Evolutionary conservation across 2,888 invertebrate genomes (phyloP).

Genomic region (Machimus rusticus): DNA sequence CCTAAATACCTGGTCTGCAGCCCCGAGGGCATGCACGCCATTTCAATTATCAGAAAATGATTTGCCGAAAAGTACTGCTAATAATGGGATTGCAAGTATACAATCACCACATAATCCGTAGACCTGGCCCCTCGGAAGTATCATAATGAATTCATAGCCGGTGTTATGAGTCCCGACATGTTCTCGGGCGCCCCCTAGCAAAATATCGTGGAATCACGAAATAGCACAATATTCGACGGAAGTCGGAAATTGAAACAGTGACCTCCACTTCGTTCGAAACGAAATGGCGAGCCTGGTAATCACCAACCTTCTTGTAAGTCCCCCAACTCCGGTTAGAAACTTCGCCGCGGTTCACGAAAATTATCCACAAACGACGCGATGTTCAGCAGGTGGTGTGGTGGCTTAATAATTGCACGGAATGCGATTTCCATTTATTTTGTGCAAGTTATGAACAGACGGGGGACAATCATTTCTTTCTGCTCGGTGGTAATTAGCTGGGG

Average conservation of each 20-base stretch:
- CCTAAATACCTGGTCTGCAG: neutral
- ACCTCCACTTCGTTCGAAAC: constrained; percentile 6
- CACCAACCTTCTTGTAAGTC: neutral
- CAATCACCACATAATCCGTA: constrained; percentile 26
- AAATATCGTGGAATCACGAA: constrained; percentile 21
- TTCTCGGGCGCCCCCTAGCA: neutral
- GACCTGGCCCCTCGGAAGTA: constrained; percentile 1
- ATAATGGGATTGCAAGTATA: constrained; percentile 26
- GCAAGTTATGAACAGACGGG: neutral
- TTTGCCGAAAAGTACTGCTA: constrained; percentile 26
- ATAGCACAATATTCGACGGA: constrained; percentile 1
- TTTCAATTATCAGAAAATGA: constrained; percentile 36
- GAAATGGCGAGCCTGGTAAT: neutral
- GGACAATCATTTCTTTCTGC: constrained; percentile 4
- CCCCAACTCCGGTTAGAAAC: neutral
- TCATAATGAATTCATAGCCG: constrained; percentile 31
- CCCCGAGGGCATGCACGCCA: neutral
- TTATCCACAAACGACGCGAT: constrained; percentile 13
- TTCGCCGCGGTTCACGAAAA: neutral
- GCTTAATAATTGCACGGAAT: neutral
- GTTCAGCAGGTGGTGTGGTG: constrained; percentile 31
- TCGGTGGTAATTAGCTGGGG: neutral
- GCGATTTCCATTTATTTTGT: neutral
- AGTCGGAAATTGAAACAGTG: constrained; percentile 40
- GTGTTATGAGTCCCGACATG: neutral